Conservation (phyloP, 2,113 vertebrate genomes). For the Etheostoma cragini region DNA sequence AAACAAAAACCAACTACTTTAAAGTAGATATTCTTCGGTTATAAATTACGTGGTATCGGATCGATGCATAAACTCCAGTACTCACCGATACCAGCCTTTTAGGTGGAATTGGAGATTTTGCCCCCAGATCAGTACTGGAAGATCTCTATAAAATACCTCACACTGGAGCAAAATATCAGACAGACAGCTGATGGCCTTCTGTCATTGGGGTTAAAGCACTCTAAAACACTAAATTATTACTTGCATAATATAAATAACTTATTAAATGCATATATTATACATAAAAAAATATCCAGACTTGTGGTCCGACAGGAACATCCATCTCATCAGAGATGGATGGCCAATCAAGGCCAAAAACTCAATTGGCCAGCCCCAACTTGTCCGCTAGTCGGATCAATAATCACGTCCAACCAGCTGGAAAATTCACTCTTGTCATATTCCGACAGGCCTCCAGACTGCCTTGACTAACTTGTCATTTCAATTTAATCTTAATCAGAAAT, state of each 20-base stretch:
- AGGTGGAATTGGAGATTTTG: no score
- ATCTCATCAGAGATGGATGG: not conserved
- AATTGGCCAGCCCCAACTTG: slow-evolving; percentile 18
- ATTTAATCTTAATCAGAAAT: slow-evolving; percentile 44
- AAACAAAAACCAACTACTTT: no score
- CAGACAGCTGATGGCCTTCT: not conserved
- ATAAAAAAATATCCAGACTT: slow-evolving; percentile 25
- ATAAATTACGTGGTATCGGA: no score
- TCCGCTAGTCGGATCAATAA: slow-evolving; percentile 61
- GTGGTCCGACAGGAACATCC: slow-evolving; percentile 8
- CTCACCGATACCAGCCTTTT: no score
- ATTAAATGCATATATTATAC: slow-evolving; percentile 17
- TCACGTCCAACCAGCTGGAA: slow-evolving; percentile 49
- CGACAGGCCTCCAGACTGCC: slow-evolving; percentile 40
- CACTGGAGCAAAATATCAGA: not conserved
- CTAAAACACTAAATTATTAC: slow-evolving; percentile 10
- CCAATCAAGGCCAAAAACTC: not conserved
- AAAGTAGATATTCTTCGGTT: no score
- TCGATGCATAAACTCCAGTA: no score
- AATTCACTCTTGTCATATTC: slow-evolving; percentile 47
- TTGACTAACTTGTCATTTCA: slow-evolving; percentile 54
- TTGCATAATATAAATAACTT: not conserved
- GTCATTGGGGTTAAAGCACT: not conserved
- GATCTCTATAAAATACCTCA: not conserved
- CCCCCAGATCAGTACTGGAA: no score